Evolutionary conservation across 2,797 vertebrate genomes (phyloP), one percentile per base, ranked within the genome.

Genomic region (Squalus acanthias): DNA sequence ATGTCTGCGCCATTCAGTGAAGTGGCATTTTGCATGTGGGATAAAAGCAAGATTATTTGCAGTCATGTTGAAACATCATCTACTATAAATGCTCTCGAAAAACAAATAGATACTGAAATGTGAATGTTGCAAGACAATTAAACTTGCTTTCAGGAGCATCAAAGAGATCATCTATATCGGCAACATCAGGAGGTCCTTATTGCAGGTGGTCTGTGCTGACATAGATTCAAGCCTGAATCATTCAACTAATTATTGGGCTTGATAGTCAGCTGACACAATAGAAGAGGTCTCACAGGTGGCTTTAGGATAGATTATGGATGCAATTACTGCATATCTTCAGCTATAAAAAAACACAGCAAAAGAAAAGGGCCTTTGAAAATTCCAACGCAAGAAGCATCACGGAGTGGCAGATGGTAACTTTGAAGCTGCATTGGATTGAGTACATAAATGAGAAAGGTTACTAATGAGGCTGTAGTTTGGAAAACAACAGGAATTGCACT

Each of bases 401-500:
- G 6, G 60, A 63, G 89, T 92, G 33, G 89, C 89, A 92, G 89
- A 92, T 92, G 89, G 89, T 63, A 92, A 92, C 89, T 67, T 92
- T 92, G 89, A 92, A 92, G 89, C 33, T 92, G 53, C 17, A 15
- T 63, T 63, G 29, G 89, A 92, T 65, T 92, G 60, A 92, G 89
- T 65, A n/a, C 89, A 65, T 65, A 65, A 92, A 92, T 92, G 33
- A n/a, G 89, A 92, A 65, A 92, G 60, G 89, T 63, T 92, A 92
- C 93, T 95, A 95, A 95, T 95, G 46, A 95, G 70, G 70, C 53
- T 57, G 70, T 60, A 95, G 91, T 69, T 93, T 93, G 91, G 91
- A 95, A 95, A 95, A 95, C 70, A 76, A 95, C 72, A 69, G 39
- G 63, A 70, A 46, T 89, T 94, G 39, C 67, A n/a, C 29, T 95